Evolutionary conservation across 2,797 vertebrate species (phyloP).

Genomic region (Galagoides demidoff): DNA sequence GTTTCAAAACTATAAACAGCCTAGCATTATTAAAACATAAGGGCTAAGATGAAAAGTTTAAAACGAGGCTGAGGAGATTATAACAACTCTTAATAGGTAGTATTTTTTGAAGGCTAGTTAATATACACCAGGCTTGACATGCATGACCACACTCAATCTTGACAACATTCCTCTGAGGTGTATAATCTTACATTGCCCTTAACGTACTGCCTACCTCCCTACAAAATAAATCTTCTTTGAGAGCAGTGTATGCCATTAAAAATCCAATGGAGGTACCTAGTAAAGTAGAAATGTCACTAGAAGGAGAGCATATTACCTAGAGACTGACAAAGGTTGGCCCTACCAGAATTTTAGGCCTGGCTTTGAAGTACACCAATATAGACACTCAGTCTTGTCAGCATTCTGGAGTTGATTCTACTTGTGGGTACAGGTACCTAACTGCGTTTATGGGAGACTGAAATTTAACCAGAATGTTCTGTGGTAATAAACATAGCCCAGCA

Average conservation of each 20-base stretch:
- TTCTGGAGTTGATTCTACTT: conserved; percentile 12
- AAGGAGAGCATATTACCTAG: neutral
- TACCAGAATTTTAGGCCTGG: neutral
- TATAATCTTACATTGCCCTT: conserved; percentile 6
- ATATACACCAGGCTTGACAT: neutral
- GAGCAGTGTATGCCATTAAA: neutral
- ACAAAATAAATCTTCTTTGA: neutral
- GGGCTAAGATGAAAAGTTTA: neutral
- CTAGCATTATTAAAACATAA: neutral
- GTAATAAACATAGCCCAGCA: neutral
- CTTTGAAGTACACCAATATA: neutral
- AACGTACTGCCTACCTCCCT: neutral
- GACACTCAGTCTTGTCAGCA: neutral
- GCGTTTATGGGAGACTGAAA: neutral
- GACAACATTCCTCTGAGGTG: conserved; percentile 1
- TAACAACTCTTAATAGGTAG: neutral
- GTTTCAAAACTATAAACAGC: neutral
- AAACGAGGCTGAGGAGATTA: neutral
- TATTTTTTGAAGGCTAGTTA: conserved; percentile 15
- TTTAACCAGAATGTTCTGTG: conserved; percentile 16
- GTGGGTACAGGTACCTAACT: neutral
- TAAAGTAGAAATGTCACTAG: neutral
- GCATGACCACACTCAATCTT: neutral
- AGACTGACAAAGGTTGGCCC: neutral
- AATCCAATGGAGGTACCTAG: neutral